These are phyloP conservation scores for Endomychus coccineus DNA, from an alignment of 2,888 invertebrate species.

Conservation along the genomic window DNA sequence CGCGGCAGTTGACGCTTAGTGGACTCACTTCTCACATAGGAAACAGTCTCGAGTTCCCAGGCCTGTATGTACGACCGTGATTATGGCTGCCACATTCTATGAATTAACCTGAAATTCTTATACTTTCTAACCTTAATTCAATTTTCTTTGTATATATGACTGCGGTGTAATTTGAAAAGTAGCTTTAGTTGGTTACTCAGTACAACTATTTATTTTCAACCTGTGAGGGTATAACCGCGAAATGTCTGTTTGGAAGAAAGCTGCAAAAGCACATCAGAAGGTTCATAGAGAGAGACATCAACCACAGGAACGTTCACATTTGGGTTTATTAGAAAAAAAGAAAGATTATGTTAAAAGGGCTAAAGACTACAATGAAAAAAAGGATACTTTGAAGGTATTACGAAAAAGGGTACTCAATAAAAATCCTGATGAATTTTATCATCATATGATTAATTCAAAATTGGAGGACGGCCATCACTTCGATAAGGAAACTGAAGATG, in stretches of 20 bases:
- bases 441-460: slow-evolving; percentile 91
- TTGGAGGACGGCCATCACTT: slow-evolving; percentile 55
- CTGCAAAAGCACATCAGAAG: slow-evolving; percentile 76
- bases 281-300: slow-evolving; percentile 81
- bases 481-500: slow-evolving; percentile 61
- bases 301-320: slow-evolving; percentile 65
- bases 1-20: no score
- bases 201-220: no score
- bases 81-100: no score
- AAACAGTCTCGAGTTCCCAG: no score
- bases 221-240: no score
- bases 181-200: no score
- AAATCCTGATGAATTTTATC: slow-evolving; percentile 98
- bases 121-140: no score
- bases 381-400: slow-evolving; percentile 71
- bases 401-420: slow-evolving; percentile 79
- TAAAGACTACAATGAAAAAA: slow-evolving; percentile 72
- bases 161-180: no score
- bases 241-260: slow-evolving; percentile 90
- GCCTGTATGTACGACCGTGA: no score
- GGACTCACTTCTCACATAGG: no score
- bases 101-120: no score
- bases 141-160: no score
- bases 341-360: slow-evolving; percentile 79
- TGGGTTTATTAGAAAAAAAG: slow-evolving; percentile 82